Percentiles rank a stretch among this genome's conserved stretches.
These are phyloP conservation scores for Vespertilio murinus DNA, from an alignment of 2,797 vertebrate species.

Conservation along the genomic window DNA sequence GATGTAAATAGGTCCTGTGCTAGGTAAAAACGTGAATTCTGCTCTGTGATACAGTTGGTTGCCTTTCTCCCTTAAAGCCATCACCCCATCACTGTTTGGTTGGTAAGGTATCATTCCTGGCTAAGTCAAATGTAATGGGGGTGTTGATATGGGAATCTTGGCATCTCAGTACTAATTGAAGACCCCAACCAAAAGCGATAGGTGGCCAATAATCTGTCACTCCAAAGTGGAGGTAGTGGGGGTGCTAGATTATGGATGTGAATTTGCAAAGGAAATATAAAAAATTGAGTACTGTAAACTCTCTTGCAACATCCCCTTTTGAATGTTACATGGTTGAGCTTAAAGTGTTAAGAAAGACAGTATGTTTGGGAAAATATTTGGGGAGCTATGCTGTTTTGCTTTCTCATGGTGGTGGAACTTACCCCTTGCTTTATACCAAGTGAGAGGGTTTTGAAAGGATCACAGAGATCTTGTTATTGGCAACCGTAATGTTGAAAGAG, in stretches of 20 bases:
- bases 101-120: neutral
- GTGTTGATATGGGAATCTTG: conserved; percentile 1
- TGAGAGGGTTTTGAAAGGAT: neutral
- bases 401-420: neutral
- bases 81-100: neutral
- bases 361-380: neutral
- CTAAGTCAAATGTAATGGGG: neutral
- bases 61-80: neutral
- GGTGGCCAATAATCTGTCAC: neutral
- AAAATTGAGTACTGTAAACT: neutral
- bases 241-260: neutral
- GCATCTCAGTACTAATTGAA: neutral
- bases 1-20: neutral
- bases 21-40: conserved; percentile 37
- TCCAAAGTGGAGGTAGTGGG: neutral
- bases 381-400: neutral
- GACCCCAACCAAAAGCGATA: neutral
- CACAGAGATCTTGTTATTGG: neutral
- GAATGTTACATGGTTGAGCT: neutral
- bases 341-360: neutral
- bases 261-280: neutral
- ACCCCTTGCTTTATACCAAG: neutral
- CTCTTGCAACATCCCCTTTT: neutral
- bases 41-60: neutral
- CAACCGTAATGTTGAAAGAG: neutral